Percentiles rank a stretch among this genome's conserved stretches.
phyloP scores from a whole-genome alignment of 30 jellyfish, hydroid and myxozoan species.

The Aurelia aurita complex sp. Pacific region DNA sequence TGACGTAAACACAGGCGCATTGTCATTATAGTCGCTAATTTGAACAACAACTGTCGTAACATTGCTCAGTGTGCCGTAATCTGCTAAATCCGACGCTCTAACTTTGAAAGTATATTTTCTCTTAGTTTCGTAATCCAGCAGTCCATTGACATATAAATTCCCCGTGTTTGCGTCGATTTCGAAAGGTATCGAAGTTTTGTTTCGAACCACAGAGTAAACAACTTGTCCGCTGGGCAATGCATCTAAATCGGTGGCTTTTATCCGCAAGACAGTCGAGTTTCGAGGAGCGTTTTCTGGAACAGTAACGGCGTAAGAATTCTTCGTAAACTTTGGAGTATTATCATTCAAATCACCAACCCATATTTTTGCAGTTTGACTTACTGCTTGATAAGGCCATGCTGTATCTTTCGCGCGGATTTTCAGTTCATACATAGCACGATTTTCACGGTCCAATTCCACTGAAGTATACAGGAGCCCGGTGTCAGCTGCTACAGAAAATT shows the following conservation, averaged over 20 bases:
- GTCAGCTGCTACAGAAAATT: slow-evolving; percentile 55
- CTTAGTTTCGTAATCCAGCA: slow-evolving; percentile 78
- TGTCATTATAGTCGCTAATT: slow-evolving; percentile 88
- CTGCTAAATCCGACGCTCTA: slow-evolving; percentile 83
- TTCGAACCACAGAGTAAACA: slow-evolving; percentile 53
- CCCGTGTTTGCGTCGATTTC: slow-evolving; percentile 77
- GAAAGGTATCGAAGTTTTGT: slow-evolving; percentile 56
- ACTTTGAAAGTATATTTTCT: slow-evolving; percentile 66
- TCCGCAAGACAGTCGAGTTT: slow-evolving; percentile 64
- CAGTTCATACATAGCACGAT: slow-evolving; percentile 47
- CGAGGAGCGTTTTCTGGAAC: slow-evolving; percentile 71
- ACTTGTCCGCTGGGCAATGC: slow-evolving; percentile 78
- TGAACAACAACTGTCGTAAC: slow-evolving; percentile 44
- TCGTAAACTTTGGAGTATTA: slow-evolving; percentile 73
- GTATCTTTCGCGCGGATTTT: slow-evolving; percentile 71
- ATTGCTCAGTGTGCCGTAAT: slow-evolving; percentile 41
- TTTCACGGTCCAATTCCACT: slow-evolving; percentile 80
- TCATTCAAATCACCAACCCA: slow-evolving; percentile 86
- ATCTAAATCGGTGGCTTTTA: slow-evolving; percentile 84
- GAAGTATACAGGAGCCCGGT: slow-evolving; percentile 73
- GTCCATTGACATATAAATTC: slow-evolving; percentile 44
- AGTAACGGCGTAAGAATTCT: slow-evolving; percentile 42
- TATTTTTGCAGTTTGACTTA: slow-evolving; percentile 74
- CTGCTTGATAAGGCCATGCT: slow-evolving; percentile 77
- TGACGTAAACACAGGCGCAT: slow-evolving; percentile 78